Evolutionary conservation across 2,888 invertebrate species (phyloP).

Genomic region (Pimpla rufipes): DNA sequence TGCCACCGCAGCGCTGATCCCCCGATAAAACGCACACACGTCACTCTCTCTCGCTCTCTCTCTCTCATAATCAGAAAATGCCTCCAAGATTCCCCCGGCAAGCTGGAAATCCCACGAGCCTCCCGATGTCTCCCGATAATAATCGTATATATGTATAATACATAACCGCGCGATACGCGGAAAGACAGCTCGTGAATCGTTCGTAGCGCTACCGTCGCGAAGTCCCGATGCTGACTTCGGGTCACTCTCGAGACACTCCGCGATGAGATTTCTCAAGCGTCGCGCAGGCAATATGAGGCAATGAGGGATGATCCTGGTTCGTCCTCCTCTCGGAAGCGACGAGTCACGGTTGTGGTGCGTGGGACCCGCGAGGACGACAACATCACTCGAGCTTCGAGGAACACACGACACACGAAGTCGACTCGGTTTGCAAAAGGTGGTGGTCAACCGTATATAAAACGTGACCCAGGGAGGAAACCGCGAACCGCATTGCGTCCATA

Average conservation of each 20-base stretch:
- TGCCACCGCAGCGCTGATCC: constrained; percentile 30
- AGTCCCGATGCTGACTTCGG: no score
- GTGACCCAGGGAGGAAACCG: constrained; percentile 79
- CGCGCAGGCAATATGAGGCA: not conserved
- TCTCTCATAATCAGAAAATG: constrained; percentile 40
- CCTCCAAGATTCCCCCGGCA: constrained; percentile 25
- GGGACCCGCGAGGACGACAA: constrained; percentile 41
- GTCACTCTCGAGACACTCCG: not conserved
- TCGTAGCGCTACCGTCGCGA: constrained; percentile 18
- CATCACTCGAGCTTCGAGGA: constrained; percentile 11
- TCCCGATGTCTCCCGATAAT: constrained; percentile 25
- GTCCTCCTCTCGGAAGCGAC: constrained; percentile 52
- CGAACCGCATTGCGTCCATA: constrained; percentile 78
- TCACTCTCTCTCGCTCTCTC: no score
- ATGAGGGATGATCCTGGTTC: constrained; percentile 45
- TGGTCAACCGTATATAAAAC: constrained; percentile 71
- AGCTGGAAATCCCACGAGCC: constrained; percentile 22
- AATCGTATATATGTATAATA: constrained; percentile 25
- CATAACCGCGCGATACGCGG: constrained; percentile 12
- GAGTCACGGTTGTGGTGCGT: constrained; percentile 64
- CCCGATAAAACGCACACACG: constrained; percentile 44
- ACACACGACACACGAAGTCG: constrained; percentile 5
- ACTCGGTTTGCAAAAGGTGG: not conserved
- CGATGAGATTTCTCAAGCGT: constrained; percentile 9
- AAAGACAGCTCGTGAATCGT: not conserved